Evolutionary conservation across 2,797 vertebrate genomes (phyloP).

Genomic region (Cetoscarus ocellatus): DNA sequence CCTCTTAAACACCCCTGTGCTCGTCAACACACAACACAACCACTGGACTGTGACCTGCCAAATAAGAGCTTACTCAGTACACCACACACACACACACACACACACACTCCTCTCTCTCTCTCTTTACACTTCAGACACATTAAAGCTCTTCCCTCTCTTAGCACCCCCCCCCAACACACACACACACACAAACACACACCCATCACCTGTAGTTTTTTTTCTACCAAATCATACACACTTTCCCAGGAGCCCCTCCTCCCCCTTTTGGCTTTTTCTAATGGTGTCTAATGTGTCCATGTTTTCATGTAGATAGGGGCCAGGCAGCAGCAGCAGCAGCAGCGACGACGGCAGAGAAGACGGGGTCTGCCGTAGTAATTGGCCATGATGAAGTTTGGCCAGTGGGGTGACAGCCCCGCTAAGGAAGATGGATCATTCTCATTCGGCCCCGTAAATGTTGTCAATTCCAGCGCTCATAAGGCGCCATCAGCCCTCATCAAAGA

Average conservation of each 20-base stretch:
- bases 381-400: conserved; percentile 99
- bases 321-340: conserved; percentile 75
- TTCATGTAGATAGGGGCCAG: conserved; percentile 93
- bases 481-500: conserved; percentile 97
- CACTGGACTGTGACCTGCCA: conserved; percentile 87
- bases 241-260: conserved; percentile 29
- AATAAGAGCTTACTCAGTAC: conserved; percentile 83
- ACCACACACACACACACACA: conserved; percentile 46
- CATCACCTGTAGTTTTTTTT: conserved; percentile 70
- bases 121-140: conserved; percentile 62
- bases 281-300: conserved; percentile 88
- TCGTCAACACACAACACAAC: conserved; percentile 85
- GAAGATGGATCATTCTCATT: conserved; percentile 99
- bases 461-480: conserved; percentile 97
- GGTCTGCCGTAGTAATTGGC: conserved; percentile 98
- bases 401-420: conserved; percentile 97
- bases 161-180: not conserved
- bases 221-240: conserved; percentile 46
- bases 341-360: conserved; percentile 57
- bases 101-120: conserved; percentile 20
- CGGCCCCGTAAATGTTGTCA: conserved; percentile 99
- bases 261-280: conserved; percentile 72
- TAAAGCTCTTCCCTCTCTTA: conserved; percentile 63
- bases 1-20: conserved; percentile 86
- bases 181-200: conserved; percentile 30